phyloP scores from a whole-genome alignment of 2,888 invertebrate species.

The Nesidiocoris tenuis region DNA sequence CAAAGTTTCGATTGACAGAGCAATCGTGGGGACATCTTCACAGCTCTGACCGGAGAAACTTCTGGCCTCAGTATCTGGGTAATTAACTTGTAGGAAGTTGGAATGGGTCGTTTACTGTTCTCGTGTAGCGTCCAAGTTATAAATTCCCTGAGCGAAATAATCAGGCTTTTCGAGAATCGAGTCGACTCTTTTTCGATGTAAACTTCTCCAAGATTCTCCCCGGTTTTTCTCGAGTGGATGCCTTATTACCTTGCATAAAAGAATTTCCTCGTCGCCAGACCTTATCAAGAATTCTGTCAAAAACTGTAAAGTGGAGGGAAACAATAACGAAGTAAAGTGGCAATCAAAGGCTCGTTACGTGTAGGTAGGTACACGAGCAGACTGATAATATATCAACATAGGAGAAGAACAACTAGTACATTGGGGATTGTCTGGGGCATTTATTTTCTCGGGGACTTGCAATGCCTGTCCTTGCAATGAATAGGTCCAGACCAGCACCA shows the following conservation, averaged over 20 bases:
- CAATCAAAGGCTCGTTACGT: neutral
- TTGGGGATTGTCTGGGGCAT: no score
- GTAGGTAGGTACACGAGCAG: no score
- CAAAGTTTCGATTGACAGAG: neutral
- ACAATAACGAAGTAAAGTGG: neutral
- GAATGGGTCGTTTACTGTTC: neutral
- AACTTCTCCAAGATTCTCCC: neutral
- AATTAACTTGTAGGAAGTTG: neutral
- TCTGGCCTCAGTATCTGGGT: neutral
- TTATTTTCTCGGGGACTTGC: no score
- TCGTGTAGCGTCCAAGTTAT: neutral
- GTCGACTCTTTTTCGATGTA: neutral
- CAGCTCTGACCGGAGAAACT: neutral
- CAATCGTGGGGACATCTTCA: neutral
- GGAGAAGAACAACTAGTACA: no score
- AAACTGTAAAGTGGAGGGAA: neutral
- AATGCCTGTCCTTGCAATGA: no score
- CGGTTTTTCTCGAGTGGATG: neutral
- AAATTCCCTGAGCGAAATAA: neutral
- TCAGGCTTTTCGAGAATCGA: neutral
- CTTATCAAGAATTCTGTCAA: neutral
- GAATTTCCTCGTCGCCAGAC: neutral
- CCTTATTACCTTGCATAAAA: slow-evolving; percentile 1
- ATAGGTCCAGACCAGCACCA: no score
- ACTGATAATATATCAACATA: no score